These are phyloP conservation scores for Denticeps clupeoides DNA, from an alignment of 2,797 vertebrate species.

Conservation along the genomic window DNA sequence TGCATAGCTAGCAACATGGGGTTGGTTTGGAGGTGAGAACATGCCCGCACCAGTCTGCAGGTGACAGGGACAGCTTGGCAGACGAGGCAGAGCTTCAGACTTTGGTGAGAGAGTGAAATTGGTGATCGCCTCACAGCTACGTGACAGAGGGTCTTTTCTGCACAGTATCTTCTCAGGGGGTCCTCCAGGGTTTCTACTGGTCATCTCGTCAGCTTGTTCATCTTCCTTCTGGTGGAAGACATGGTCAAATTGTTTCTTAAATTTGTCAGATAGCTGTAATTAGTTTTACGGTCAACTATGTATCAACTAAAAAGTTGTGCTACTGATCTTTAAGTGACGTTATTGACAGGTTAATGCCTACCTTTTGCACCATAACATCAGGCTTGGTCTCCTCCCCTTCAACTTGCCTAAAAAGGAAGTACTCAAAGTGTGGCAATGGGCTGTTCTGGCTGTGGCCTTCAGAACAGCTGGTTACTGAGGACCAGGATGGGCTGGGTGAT, in stretches of 20 bases:
- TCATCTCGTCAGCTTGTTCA: constrained; percentile 3
- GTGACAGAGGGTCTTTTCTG: constrained; percentile 13
- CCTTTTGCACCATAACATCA: constrained; percentile 21
- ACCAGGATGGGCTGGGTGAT: constrained; percentile 78
- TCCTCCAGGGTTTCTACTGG: constrained; percentile 12
- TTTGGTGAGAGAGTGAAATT: background rate
- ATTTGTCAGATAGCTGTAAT: background rate
- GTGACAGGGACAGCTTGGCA: constrained; percentile 16
- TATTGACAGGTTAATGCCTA: too few relatives aligned
- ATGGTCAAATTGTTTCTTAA: background rate
- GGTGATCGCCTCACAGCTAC: constrained; percentile 23
- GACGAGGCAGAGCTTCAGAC: background rate
- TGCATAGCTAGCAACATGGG: constrained; percentile 64
- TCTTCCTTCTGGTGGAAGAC: constrained; percentile 32
- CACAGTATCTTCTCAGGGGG: constrained; percentile 6
- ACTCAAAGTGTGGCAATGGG: constrained; percentile 59
- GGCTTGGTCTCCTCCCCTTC: constrained; percentile 19
- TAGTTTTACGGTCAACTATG: too few relatives aligned
- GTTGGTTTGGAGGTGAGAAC: constrained; percentile 3
- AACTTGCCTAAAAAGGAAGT: constrained; percentile 62
- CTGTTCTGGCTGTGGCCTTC: constrained; percentile 69
- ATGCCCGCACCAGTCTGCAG: background rate
- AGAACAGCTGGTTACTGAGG: constrained; percentile 71
- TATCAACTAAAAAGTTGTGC: too few relatives aligned
- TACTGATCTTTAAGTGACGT: too few relatives aligned